Conservation (phyloP, 2,797 vertebrate genomes). For the Heterohyrax brucei region DNA sequence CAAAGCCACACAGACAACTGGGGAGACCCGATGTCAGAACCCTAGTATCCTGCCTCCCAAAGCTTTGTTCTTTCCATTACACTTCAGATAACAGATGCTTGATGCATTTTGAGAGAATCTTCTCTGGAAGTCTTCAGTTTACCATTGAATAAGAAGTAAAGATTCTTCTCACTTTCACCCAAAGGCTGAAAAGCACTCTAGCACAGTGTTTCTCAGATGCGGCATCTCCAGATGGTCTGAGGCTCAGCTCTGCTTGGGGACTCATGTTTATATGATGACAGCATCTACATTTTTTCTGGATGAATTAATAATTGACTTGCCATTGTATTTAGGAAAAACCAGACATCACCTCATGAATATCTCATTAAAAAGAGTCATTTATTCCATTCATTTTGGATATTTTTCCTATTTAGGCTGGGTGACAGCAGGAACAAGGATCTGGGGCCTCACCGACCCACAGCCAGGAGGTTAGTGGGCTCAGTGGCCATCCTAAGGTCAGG, state of each 20-base stretch:
- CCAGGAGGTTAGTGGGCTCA: neutral
- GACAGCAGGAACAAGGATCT: conserved; percentile 20
- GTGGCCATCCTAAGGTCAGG: neutral
- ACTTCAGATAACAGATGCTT: no score
- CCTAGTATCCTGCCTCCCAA: neutral
- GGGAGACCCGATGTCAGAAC: neutral
- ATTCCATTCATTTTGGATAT: conserved; percentile 67
- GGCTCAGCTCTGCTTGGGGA: conserved; percentile 4
- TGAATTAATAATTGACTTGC: conserved; percentile 81
- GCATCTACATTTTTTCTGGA: conserved; percentile 81
- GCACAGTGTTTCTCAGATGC: neutral
- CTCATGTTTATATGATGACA: conserved; percentile 79
- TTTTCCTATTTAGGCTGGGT: conserved; percentile 63
- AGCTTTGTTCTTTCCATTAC: neutral
- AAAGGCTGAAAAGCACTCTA: neutral
- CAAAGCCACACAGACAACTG: conserved; percentile 14
- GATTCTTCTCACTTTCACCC: conserved; percentile 16
- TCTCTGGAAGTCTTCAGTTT: neutral
- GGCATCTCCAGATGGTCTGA: conserved; percentile 66
- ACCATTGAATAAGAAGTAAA: neutral
- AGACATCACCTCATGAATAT: conserved; percentile 83
- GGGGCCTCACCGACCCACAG: neutral
- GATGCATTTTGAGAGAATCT: neutral
- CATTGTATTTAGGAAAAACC: conserved; percentile 84
- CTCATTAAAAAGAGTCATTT: conserved; percentile 70